phyloP scores from a whole-genome alignment of 1,140 invertebrate genomes.

The Pogonognathellus flavescens region DNA sequence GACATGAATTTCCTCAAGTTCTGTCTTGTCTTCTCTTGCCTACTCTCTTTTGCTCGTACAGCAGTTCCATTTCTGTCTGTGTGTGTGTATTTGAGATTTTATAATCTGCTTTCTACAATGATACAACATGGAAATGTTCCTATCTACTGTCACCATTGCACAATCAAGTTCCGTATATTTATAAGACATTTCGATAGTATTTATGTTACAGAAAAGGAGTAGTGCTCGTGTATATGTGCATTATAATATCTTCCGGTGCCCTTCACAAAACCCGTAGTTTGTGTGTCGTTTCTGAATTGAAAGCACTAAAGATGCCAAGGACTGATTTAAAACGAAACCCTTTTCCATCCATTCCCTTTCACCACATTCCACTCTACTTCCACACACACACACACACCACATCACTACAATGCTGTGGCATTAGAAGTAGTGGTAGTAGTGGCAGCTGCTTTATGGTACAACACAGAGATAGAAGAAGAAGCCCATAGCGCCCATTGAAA shows the following conservation, averaged over 20 bases:
- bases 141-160: neutral
- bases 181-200: neutral
- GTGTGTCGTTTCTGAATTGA: constrained; percentile 25
- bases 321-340: constrained; percentile 10
- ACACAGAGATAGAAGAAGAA: neutral
- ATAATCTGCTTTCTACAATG: neutral
- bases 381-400: no score
- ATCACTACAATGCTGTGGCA: no score
- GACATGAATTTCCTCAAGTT: constrained; percentile 20
- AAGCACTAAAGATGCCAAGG: constrained; percentile 27
- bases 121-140: neutral
- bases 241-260: neutral
- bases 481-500: neutral
- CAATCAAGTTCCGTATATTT: neutral
- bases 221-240: neutral
- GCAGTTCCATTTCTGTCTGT: neutral
- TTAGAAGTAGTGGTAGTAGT: no score
- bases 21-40: no score
- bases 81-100: neutral
- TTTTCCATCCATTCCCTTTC: neutral
- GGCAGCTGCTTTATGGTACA: no score
- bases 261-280: neutral
- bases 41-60: no score
- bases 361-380: neutral
- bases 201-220: neutral